These are phyloP conservation scores for Eurystomus glaucurus DNA, from an alignment of 2,797 vertebrate species.

Conservation along the genomic window DNA sequence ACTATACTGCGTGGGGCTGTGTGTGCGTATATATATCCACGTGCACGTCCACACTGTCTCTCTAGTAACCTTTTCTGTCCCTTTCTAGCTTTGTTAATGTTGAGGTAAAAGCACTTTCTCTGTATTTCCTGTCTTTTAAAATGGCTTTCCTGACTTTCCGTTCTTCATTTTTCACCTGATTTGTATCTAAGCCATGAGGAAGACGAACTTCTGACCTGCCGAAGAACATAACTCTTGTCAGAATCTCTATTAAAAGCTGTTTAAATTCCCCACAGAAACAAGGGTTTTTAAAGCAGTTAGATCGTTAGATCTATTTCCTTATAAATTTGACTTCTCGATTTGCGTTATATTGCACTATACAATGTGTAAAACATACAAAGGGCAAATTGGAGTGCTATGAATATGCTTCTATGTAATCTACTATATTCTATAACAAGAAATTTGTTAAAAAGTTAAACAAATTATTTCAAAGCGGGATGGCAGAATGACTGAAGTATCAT, in stretches of 20 bases:
- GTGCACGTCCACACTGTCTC: neutral
- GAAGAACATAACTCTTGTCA: neutral
- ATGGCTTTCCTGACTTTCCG: neutral
- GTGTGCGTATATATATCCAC: neutral
- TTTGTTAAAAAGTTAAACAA: constrained; percentile 3
- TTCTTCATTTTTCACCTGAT: constrained; percentile 35
- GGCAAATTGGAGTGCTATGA: neutral
- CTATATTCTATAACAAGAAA: neutral
- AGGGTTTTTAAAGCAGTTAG: neutral
- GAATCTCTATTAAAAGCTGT: neutral
- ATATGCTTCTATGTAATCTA: neutral
- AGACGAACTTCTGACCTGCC: neutral
- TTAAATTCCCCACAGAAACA: constrained; percentile 9
- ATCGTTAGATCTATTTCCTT: neutral
- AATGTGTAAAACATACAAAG: neutral
- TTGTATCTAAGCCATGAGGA: constrained; percentile 14
- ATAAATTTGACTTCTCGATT: neutral
- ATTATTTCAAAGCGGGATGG: neutral
- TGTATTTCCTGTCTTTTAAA: neutral
- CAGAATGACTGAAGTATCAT: neutral
- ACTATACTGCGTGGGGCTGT: rapidly evolving
- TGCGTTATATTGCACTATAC: neutral
- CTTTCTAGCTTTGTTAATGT: neutral
- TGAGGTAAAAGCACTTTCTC: neutral
- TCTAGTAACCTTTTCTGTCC: neutral